Base-by-base conservation (phyloP, 2,113 vertebrate species). In the Chlamydotis undulata region DNA sequence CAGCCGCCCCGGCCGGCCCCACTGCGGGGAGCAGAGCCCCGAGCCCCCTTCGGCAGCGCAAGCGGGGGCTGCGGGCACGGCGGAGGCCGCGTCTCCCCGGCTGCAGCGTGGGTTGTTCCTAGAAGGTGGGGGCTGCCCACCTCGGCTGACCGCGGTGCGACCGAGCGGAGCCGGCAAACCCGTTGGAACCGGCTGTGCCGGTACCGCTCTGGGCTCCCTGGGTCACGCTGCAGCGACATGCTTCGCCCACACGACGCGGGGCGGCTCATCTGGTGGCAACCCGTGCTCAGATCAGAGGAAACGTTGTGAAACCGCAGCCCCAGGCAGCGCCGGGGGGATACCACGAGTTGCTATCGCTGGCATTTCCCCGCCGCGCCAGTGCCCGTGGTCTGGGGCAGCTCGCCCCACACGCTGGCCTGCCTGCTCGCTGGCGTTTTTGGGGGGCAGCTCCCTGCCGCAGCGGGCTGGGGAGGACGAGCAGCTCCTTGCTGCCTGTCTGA, bases 231-330 rank as follows among this genome's bases (percentile, higher is more conserved):
- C 3, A 33, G 74, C 0, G 4, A 50, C 49, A 6, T 4, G 39
- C 7, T 57, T 43, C 1, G 7, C 41, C 41, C 41, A 43, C 6
- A 33, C 91, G 92, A n/a, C 68, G 87, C n/a, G 3, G 0, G 14
- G 43, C 5, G 39, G 78, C 79, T 88, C 18, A 2, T 69, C 77
- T 39, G 88, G 75, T 90, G 93, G 57, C 92, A 94, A 61, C 93
- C 55, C 71, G 5, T 69, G 75, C 85, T 96, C 45, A 79, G 82
- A 90, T 96, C 85, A 80, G 79, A 93, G 92, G 96, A 96, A 94
- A 74, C 0, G 12, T 2, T 60, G 76, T 77, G 93, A 89, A 96
- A 96, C 96, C 96, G 1, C 96, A 94, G 83, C 43, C 82, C 26
- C 4, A 7, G 75, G 75, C 0, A 14, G 23, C 3, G 23, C 14